Evolutionary conservation across 2,797 vertebrate genomes (phyloP), one percentile per base, ranked within the genome.

Genomic region (Diplodus puntazzo): DNA sequence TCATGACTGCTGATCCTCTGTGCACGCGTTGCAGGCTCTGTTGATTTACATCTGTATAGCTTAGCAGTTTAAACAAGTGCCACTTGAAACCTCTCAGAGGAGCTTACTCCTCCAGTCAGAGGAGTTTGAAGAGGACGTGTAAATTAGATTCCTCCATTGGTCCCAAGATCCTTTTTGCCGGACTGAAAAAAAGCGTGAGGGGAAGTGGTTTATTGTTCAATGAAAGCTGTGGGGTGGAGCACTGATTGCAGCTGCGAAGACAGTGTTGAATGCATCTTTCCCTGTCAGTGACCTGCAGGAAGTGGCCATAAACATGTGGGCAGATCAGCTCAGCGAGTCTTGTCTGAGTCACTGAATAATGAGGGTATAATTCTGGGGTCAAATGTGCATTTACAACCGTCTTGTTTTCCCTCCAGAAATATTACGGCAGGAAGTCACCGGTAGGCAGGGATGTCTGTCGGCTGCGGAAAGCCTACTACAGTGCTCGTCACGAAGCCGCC

Each of bases 391-490:
- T 80, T 53, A 48, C 1, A 12, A 45, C 58, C 1, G 25, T 65
- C 63, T 59, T 42, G 11, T 69, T 81, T 64, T 53, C 48, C 46
- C 57, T 17, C 11, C 17, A 99, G 98, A 99, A 98, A 91, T 99
- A 98, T 84, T 99, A 99, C 0, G 98, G 98, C 27, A 95, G 97
- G 78, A 99, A 99, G 88, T 99, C 98, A 0, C 94, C 97, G 0
- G 94, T 97, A 0, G 98, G 98, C n/a, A 94, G 97, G 42, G 98
- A 98, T 1, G 97, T 99, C 17, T 98, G 97, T 85, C 96, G 98
- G 25, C 95, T 99, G 9, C 93, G 97, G 62, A 99, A 99, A 80
- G 98, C 97, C 0, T 99, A 99, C 89, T 99, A 98, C 80, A 97
- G 89, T 0, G 98, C 98, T 0, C 96, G 98, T 2, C 97, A 99